Evolutionary conservation across 2,797 vertebrate genomes (phyloP).

Genomic region (Malacoctenus gilli): DNA sequence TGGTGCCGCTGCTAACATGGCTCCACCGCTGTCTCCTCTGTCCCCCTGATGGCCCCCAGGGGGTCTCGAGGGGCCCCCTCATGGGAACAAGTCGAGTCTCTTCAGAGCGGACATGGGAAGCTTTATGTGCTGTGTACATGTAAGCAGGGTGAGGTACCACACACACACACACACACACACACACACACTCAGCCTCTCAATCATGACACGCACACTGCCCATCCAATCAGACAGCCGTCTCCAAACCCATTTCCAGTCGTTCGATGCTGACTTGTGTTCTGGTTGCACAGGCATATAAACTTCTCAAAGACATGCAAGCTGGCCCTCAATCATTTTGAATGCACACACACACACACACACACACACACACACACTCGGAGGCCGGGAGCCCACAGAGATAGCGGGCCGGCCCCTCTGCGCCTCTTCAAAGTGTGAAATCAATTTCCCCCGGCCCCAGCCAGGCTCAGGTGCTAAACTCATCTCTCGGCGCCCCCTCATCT

Average conservation of each 20-base stretch:
- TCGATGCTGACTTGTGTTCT: too few species aligned
- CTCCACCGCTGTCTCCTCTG: not conserved
- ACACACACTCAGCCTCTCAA: conserved; percentile 16
- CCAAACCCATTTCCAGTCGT: too few species aligned
- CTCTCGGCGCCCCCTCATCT: conserved; percentile 78
- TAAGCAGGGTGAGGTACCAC: conserved; percentile 41
- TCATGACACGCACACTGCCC: conserved; percentile 24
- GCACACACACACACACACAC: conserved; percentile 36
- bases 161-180: conserved; percentile 37
- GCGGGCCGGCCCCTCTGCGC: conserved; percentile 52
- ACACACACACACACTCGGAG: conserved; percentile 38
- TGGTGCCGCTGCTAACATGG: too few species aligned
- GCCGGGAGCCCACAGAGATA: conserved; percentile 45
- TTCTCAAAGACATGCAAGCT: too few species aligned
- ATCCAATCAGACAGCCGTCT: too few species aligned
- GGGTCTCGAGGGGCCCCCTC: too few species aligned
- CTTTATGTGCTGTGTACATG: conserved; percentile 49
- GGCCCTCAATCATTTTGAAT: conserved; percentile 23
- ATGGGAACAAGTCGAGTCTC: conserved; percentile 29
- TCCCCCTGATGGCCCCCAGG: conserved; percentile 15
- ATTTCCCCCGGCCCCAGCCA: conserved; percentile 65
- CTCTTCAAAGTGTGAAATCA: conserved; percentile 80
- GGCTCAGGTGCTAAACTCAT: conserved; percentile 82
- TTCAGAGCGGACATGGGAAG: conserved; percentile 16
- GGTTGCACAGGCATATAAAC: too few species aligned